Evolutionary conservation across 2,113 vertebrate genomes (phyloP).

Genomic region (Irena cyanogastra): DNA sequence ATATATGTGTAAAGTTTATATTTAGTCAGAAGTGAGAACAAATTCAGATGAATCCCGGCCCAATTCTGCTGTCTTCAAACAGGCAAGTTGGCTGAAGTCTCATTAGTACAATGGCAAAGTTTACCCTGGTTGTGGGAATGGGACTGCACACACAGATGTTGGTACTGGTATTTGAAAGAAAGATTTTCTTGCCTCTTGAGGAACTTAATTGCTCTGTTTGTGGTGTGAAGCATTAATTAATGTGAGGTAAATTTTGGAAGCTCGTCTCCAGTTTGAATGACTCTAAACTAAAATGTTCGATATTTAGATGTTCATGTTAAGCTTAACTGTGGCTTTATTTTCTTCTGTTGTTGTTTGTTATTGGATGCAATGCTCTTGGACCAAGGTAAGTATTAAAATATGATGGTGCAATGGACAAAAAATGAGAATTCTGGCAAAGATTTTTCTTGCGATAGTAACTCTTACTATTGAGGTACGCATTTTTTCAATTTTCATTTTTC

Average conservation of each 20-base stretch:
- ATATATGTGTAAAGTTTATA: not conserved
- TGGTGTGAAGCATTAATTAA: not conserved
- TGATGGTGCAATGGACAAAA: not conserved
- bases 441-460: not conserved
- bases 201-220: not conserved
- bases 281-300: accelerated
- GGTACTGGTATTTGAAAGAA: not conserved
- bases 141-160: not conserved
- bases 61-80: not conserved
- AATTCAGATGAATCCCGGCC: not conserved
- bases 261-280: not conserved
- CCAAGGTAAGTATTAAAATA: not conserved
- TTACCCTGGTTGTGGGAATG: not conserved
- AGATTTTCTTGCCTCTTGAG: not conserved
- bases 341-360: not conserved
- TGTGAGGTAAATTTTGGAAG: not conserved
- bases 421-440: not conserved
- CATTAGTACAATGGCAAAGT: not conserved
- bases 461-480: not conserved
- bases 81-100: not conserved
- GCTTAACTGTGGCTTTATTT: not conserved
- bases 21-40: not conserved
- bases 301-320: not conserved
- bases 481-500: not conserved
- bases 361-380: not conserved